Evolutionary conservation across 1,140 invertebrate genomes (phyloP).

Genomic region (Scaptomyza hsui): DNA sequence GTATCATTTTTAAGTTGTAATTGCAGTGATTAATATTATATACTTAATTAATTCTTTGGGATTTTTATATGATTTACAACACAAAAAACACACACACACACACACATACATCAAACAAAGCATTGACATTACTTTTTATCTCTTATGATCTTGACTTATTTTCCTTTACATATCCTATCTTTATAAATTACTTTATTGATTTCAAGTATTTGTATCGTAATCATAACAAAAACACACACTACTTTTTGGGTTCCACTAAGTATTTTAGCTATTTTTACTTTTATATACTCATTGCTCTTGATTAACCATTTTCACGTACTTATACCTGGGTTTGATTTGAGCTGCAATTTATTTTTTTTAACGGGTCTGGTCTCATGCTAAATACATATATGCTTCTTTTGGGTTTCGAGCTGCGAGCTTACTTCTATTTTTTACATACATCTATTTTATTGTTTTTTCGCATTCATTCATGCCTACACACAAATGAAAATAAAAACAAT

Average conservation of each 20-base stretch:
- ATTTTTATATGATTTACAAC: constrained; percentile 46
- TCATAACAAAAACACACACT: constrained; percentile 42
- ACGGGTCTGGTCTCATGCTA: constrained; percentile 38
- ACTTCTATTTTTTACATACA: constrained; percentile 5
- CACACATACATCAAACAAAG: constrained; percentile 15
- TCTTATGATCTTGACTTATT: constrained; percentile 26
- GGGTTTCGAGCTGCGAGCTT: constrained; percentile 46
- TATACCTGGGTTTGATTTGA: constrained; percentile 24
- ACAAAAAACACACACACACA: constrained; percentile 24
- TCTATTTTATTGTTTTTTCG: constrained; percentile 31
- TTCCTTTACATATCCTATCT: constrained; percentile 13
- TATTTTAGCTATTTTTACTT: constrained; percentile 32
- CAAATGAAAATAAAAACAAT: constrained; percentile 5
- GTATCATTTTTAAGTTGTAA: constrained; percentile 70
- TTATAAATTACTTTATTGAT: constrained; percentile 17
- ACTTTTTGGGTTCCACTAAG: constrained; percentile 21
- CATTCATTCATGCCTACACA: constrained; percentile 40
- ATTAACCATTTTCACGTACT: constrained; percentile 38
- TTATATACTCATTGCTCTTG: constrained; percentile 25
- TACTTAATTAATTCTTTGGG: constrained; percentile 51
- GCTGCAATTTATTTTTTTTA: constrained; percentile 19
- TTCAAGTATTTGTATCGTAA: constrained; percentile 53
- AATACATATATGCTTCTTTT: constrained; percentile 35
- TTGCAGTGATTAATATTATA: constrained; percentile 58
- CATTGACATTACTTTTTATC: constrained; percentile 29